A percentile compares a stretch with the other conserved stretches of the same genome.
These are phyloP conservation scores for Astreopora myriophthalma DNA, from an alignment of 64 coral and sea anemone species.

Conservation along the genomic window DNA sequence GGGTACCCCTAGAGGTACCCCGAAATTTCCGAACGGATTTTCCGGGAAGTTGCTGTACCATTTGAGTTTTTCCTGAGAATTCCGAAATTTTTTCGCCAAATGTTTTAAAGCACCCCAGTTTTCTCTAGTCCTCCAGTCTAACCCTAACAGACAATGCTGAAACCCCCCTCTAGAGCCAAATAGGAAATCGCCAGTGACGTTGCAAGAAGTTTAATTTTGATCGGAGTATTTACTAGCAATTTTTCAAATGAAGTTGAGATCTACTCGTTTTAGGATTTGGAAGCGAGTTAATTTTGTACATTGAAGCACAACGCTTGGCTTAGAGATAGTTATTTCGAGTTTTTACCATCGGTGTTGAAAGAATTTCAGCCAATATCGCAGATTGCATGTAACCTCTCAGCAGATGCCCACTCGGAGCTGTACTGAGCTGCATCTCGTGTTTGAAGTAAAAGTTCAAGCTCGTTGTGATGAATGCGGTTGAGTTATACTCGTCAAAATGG, in stretches of 20 bases:
- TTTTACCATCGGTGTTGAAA: not conserved
- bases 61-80: no score
- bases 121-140: no score
- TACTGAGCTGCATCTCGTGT: conserved; percentile 97
- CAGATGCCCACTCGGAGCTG: conserved; percentile 45
- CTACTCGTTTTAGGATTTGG: not conserved
- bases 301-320: not conserved
- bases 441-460: conserved; percentile 97
- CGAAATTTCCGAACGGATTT: no score
- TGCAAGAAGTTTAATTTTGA: conserved; percentile 61
- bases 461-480: conserved; percentile 87
- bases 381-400: conserved; percentile 43
- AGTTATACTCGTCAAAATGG: conserved; percentile 67
- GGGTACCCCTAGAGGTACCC: no score
- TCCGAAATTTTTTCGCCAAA: no score
- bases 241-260: not conserved
- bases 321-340: not conserved
- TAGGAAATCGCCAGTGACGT: conserved; percentile 9
- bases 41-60: no score
- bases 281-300: not conserved
- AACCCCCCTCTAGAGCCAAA: conserved; percentile 87
- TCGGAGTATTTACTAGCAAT: not conserved
- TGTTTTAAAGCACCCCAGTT: no score
- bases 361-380: not conserved
- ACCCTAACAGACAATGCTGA: conserved; percentile 66